Conservation (phyloP, 2,888 invertebrate genomes). For the Epinotia ramella region DNA sequence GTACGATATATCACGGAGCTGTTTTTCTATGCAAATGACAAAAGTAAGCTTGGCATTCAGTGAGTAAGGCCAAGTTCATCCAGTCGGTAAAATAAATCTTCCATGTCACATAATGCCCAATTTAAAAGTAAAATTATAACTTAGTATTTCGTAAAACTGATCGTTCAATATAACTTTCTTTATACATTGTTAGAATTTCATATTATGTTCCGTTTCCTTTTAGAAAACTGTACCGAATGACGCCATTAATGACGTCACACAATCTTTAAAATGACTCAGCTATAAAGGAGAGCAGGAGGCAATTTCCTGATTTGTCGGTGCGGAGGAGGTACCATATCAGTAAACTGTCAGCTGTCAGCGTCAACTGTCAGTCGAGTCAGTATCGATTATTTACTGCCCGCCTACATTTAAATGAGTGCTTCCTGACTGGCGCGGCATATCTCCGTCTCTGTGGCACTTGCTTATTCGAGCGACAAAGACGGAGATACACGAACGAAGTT, state of each 20-base stretch:
- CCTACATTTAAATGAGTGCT: no score
- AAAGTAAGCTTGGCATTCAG: constrained; percentile 61
- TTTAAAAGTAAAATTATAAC: constrained; percentile 58
- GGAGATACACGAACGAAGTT: no score
- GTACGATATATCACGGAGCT: constrained; percentile 36
- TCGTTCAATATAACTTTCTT: constrained; percentile 20
- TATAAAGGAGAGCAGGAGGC: no score
- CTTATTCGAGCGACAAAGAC: no score
- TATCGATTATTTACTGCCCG: no score
- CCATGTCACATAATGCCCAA: constrained; percentile 51
- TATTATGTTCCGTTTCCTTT: constrained; percentile 6
- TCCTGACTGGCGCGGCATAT: no score
- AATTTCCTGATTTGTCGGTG: no score
- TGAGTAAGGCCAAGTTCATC: constrained; percentile 64
- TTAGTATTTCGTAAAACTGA: constrained; percentile 11
- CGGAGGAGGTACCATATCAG: no score
- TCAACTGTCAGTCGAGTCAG: no score
- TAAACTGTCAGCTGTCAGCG: no score
- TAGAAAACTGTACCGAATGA: neutral
- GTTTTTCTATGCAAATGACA: constrained; percentile 55
- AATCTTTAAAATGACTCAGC: neutral
- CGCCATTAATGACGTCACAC: neutral
- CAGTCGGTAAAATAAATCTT: constrained; percentile 62
- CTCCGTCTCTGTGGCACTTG: no score
- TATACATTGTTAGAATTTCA: neutral